Evolutionary conservation across 2,888 invertebrate genomes (phyloP).

Genomic region (Eupithecia insigniata): DNA sequence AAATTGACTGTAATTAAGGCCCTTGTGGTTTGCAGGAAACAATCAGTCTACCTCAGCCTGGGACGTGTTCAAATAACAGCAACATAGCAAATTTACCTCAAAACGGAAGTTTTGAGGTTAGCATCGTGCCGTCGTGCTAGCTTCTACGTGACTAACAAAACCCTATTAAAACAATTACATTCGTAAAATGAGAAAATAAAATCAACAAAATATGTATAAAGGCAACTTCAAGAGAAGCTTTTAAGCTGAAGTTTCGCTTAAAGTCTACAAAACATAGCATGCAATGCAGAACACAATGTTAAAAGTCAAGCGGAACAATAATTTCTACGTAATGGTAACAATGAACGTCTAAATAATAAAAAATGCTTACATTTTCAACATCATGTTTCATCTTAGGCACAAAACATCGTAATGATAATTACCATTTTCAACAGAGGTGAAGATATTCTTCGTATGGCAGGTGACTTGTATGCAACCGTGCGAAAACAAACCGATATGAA

Average conservation of each 20-base stretch:
- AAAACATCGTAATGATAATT: constrained; percentile 34
- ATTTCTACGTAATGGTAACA: background rate
- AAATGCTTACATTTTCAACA: constrained; percentile 26
- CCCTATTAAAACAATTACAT: constrained; percentile 59
- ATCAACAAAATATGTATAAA: constrained; percentile 12
- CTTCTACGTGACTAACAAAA: constrained; percentile 68
- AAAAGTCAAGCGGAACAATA: background rate
- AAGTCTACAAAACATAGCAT: background rate
- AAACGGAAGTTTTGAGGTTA: constrained; percentile 53
- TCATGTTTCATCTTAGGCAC: constrained; percentile 31
- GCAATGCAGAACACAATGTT: background rate
- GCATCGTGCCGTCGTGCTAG: constrained; percentile 69
- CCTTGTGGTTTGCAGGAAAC: constrained; percentile 42
- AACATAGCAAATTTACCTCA: constrained; percentile 58
- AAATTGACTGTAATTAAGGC: constrained; percentile 33
- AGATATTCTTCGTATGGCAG: constrained; percentile 26
- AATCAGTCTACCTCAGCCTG: constrained; percentile 47
- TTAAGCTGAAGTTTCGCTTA: background rate
- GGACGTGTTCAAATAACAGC: constrained; percentile 60
- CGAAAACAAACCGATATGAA: constrained; percentile 19
- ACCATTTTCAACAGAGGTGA: constrained; percentile 26
- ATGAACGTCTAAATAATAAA: constrained; percentile 41
- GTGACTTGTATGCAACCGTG: constrained; percentile 15
- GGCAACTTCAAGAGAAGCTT: background rate
- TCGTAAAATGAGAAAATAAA: background rate